Conservation (phyloP, 2,888 invertebrate genomes). For the Stegana nigrithorax region DNA sequence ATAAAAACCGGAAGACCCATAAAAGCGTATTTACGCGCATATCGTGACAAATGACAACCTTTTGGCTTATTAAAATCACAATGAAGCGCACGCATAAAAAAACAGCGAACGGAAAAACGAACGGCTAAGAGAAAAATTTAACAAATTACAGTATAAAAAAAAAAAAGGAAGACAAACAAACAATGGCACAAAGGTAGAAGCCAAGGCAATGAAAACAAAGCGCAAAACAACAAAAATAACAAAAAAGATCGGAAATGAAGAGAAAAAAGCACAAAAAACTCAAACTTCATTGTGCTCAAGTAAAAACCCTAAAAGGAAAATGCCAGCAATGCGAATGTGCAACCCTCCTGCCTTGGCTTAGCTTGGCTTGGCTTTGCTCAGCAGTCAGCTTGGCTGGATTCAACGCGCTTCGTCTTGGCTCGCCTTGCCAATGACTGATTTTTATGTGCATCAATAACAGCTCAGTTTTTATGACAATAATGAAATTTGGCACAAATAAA, state of each 20-base stretch:
- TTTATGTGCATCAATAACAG: constrained; percentile 39
- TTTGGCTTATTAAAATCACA: constrained; percentile 58
- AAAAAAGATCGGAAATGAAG: constrained; percentile 39
- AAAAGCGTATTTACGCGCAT: too few species aligned
- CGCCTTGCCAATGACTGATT: constrained; percentile 26
- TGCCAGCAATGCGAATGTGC: too few species aligned
- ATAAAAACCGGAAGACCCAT: too few species aligned
- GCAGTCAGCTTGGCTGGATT: not conserved
- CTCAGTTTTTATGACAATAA: constrained; percentile 15
- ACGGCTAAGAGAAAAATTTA: not conserved
- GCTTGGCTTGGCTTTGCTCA: too few species aligned
- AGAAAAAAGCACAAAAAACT: constrained; percentile 23
- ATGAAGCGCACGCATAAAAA: constrained; percentile 39
- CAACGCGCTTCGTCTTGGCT: not conserved
- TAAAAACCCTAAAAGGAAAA: constrained; percentile 3
- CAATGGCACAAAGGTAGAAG: not conserved
- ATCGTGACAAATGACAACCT: constrained; percentile 26
- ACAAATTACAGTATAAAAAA: constrained; percentile 14
- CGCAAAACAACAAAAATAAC: not conserved
- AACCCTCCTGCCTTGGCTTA: too few species aligned
- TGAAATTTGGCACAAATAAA: constrained; percentile 31
- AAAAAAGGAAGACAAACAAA: not conserved
- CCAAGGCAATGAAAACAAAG: constrained; percentile 19
- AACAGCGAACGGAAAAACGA: constrained; percentile 1
- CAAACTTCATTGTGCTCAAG: not conserved